Base-by-base conservation (phyloP, 2,113 vertebrate species). In the Microtus montanus region DNA sequence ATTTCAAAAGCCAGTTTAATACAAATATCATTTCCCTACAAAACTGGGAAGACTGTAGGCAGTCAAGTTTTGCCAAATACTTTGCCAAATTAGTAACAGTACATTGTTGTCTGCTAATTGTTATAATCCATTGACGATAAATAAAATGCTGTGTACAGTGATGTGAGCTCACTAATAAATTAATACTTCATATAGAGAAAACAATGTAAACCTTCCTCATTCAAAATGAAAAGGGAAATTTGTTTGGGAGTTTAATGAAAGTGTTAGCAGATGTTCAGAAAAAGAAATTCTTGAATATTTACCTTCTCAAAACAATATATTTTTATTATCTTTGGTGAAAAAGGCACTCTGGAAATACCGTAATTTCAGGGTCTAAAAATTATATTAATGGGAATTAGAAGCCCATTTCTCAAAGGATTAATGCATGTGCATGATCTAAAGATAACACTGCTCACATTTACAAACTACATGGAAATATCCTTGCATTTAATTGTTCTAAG, bases 101-200 rank as follows among this genome's bases (percentile, higher is more conserved):
- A 82, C 70, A 87, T 71, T 94, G 38, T 79, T 80, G 68, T 90
- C 64, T 95, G 95, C 66, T 88, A 90, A 96, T 79, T 47, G 13
- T 70, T 49, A 70, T 71, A 77, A 94, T 5, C 94, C 73, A 77
- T 38, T 33, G 87, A 87, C 2, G 94, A 41, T 91, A 90, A 85
- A 83, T 91, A 71, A 94, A 89, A 96, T 88, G 44, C 44, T 58
- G 19, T 28, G 41, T 68, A 22, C 41, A 44, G 26, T 82, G 73
- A 63, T 3, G 33, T 89, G 91, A 93, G 79, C 26, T 90, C 49
- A 87, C 33, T 78, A 74, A 79, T 92, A 20, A 92, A 93, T 91
- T 82, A 54, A 33, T 77, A 73, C 91, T 93, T 87, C 52, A 44
- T 7, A 82, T 12, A 85, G 2, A 44, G 35, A 71, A 96, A 95